Evolutionary conservation across 2,888 invertebrate genomes (phyloP).

Genomic region (Lasioglossum zephyrum): DNA sequence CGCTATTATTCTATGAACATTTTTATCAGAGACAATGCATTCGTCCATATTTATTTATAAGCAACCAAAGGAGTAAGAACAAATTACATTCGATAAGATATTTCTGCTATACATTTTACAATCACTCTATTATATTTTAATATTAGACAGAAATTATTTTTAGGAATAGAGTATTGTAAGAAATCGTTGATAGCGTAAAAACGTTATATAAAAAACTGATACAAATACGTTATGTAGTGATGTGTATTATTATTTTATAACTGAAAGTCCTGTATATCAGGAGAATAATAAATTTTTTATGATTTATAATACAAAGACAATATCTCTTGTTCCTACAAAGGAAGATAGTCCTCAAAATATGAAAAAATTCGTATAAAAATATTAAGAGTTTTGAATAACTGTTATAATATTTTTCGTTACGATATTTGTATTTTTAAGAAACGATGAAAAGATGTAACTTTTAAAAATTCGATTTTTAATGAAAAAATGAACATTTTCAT

Average conservation of each 20-base stretch:
- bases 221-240: conserved; percentile 19
- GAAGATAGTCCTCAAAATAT: neutral
- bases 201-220: conserved; percentile 41
- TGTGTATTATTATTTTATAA: neutral
- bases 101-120: conserved; percentile 20
- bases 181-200: conserved; percentile 26
- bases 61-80: conserved; percentile 5
- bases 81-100: conserved; percentile 19
- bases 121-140: conserved; percentile 32
- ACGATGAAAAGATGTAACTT: conserved; percentile 1
- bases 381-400: neutral
- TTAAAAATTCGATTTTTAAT: neutral
- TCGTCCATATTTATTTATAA: conserved; percentile 4
- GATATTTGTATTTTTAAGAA: neutral
- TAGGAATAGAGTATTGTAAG: conserved; percentile 17
- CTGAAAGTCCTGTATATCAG: neutral
- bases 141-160: conserved; percentile 19
- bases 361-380: neutral
- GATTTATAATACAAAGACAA: neutral
- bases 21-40: neutral
- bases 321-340: neutral
- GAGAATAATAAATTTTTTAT: conserved; percentile 12
- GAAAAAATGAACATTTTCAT: neutral
- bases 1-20: conserved; percentile 3
- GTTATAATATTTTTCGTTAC: neutral